Percentiles rank a stretch among this genome's conserved stretches.
These are phyloP conservation scores for Drosophila subquinaria DNA, from an alignment of 2,888 invertebrate species.

Conservation along the genomic window DNA sequence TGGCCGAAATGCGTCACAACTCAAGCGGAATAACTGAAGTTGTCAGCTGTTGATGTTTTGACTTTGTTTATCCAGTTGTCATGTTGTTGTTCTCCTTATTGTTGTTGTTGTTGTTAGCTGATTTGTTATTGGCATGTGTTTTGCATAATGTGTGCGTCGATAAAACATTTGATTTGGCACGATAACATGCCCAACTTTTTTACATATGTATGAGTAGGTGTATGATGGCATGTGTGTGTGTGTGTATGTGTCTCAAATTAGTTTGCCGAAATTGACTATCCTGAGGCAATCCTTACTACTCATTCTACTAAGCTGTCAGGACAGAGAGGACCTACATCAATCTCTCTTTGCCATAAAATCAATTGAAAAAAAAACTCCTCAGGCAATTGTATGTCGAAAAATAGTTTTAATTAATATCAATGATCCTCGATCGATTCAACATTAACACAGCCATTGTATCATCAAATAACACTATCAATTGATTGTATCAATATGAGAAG, in stretches of 20 bases:
- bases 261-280: conserved; percentile 29
- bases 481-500: background rate
- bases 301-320: conserved; percentile 4
- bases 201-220: background rate
- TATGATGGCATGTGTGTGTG: background rate
- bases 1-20: conserved; percentile 64
- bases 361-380: background rate
- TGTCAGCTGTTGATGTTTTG: conserved; percentile 70
- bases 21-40: conserved; percentile 75
- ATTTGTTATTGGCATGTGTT: conserved; percentile 46
- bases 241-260: conserved; percentile 23
- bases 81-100: conserved; percentile 12
- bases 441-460: background rate
- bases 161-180: conserved; percentile 53
- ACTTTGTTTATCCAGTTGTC: conserved; percentile 52
- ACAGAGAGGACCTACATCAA: conserved; percentile 4
- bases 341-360: background rate
- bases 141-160: conserved; percentile 63
- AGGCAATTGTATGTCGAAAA: background rate
- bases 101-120: conserved; percentile 35
- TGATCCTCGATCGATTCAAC: background rate
- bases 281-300: background rate
- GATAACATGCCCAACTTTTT: conserved; percentile 25
- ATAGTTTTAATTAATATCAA: background rate
- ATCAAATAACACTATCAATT: too few species aligned